These are phyloP conservation scores for Crossocerus cetratus DNA, from an alignment of 2,888 invertebrate genomes.

Conservation along the genomic window DNA sequence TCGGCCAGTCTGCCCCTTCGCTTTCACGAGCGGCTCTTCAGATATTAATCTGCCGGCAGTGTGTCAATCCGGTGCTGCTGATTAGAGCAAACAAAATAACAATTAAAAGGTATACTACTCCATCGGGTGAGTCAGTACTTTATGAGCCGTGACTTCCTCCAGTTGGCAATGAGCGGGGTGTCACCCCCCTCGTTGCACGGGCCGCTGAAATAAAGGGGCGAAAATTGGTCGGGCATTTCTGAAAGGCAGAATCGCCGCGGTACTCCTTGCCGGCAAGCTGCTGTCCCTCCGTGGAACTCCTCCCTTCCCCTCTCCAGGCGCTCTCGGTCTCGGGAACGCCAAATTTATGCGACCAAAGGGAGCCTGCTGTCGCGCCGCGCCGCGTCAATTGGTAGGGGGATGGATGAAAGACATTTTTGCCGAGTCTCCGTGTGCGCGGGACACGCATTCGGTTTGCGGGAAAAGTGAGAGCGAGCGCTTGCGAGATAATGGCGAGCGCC, in stretches of 20 bases:
- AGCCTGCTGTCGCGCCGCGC: conserved; percentile 10
- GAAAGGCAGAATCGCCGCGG: not conserved
- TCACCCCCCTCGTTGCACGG: not conserved
- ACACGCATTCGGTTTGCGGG: conserved; percentile 10
- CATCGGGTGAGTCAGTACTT: not conserved
- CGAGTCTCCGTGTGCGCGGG: conserved; percentile 4
- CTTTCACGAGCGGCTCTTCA: not conserved
- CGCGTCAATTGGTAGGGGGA: conserved; percentile 22
- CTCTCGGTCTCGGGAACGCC: conserved; percentile 31
- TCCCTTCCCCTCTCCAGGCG: conserved; percentile 34
- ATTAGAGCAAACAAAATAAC: too few relatives aligned
- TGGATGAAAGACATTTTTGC: conserved; percentile 36
- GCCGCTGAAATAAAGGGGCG: not conserved
- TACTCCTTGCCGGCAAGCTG: not conserved
- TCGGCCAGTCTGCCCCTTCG: conserved; percentile 23
- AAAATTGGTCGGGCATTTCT: not conserved
- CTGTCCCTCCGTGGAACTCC: not conserved
- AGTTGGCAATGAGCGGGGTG: not conserved
- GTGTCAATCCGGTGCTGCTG: too few relatives aligned
- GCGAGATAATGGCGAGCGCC: conserved; percentile 47
- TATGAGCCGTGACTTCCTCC: conserved; percentile 1
- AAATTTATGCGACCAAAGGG: conserved; percentile 48
- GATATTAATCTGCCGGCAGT: too few relatives aligned
- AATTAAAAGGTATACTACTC: too few relatives aligned
- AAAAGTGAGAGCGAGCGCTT: conserved; percentile 10